Evolutionary conservation across 1,140 invertebrate genomes (phyloP).

Genomic region (Myzus persicae): DNA sequence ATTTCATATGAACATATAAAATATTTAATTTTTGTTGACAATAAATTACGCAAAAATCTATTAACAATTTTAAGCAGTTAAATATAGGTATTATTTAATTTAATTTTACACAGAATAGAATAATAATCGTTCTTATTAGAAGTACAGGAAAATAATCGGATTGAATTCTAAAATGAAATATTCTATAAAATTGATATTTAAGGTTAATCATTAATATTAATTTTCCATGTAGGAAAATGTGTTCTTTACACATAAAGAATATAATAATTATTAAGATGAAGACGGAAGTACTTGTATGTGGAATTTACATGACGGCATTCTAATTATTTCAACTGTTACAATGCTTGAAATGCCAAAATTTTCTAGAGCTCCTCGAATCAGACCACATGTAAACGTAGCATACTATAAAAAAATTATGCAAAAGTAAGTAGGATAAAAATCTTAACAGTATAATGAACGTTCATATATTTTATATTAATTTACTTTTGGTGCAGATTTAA

Average conservation of each 20-base stretch:
- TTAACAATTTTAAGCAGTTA: neutral
- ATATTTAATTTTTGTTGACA: neutral
- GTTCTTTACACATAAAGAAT: neutral
- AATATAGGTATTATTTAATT: neutral
- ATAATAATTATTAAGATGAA: conserved; percentile 20
- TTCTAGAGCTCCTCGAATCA: conserved; percentile 91
- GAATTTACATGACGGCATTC: conserved; percentile 94
- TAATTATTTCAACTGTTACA: conserved; percentile 92
- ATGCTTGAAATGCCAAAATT: conserved; percentile 93
- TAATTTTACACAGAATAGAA: neutral
- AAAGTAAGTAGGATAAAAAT: neutral
- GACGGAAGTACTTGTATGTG: conserved; percentile 80
- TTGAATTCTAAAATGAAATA: neutral
- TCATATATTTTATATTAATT: conserved; percentile 55
- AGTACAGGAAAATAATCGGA: neutral
- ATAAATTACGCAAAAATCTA: neutral
- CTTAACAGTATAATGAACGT: too few species aligned
- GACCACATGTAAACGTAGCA: conserved; percentile 94
- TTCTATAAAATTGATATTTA: neutral
- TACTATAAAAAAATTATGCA: conserved; percentile 71
- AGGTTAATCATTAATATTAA: neutral
- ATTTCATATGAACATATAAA: too few species aligned
- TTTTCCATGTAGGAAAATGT: neutral
- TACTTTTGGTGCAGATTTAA: conserved; percentile 87
- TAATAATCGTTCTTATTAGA: neutral